phyloP scores from a whole-genome alignment of 2,888 invertebrate species.

The Dynastes maya region DNA sequence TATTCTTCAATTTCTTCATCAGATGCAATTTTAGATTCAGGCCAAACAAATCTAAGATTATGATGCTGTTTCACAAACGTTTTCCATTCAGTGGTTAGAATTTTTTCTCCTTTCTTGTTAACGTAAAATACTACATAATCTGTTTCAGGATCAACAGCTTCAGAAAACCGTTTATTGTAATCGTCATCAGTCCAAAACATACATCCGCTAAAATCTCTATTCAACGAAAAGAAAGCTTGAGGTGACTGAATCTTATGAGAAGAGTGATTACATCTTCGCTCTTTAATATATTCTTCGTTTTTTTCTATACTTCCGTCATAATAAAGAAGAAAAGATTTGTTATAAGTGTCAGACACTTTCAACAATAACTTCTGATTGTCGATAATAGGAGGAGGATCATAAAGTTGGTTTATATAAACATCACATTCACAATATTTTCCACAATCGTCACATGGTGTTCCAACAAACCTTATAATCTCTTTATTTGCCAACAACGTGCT shows the following conservation, averaged over 20 bases:
- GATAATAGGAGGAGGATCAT: slow-evolving; percentile 2
- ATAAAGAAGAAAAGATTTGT: slow-evolving; percentile 47
- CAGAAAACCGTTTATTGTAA: slow-evolving; percentile 43
- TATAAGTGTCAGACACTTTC: slow-evolving; percentile 46
- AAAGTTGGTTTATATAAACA: slow-evolving; percentile 45
- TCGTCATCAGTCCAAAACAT: slow-evolving; percentile 48
- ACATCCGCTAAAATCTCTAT: slow-evolving; percentile 43
- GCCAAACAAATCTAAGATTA: slow-evolving; percentile 42
- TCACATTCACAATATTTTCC: slow-evolving; percentile 42
- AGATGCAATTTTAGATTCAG: not conserved
- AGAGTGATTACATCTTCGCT: slow-evolving; percentile 29
- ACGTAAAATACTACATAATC: slow-evolving; percentile 45
- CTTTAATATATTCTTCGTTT: slow-evolving; percentile 37
- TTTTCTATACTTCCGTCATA: slow-evolving; percentile 48
- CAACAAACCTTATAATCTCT: slow-evolving; percentile 36
- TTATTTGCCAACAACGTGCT: slow-evolving; percentile 33
- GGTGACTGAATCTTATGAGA: slow-evolving; percentile 41
- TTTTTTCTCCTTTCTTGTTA: not conserved
- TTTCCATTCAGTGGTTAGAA: slow-evolving; percentile 45
- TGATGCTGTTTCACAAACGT: slow-evolving; percentile 29
- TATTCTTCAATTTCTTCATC: slow-evolving; percentile 27
- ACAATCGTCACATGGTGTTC: slow-evolving; percentile 39
- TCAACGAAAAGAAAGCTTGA: slow-evolving; percentile 43
- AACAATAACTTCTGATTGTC: slow-evolving; percentile 24
- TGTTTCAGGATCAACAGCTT: slow-evolving; percentile 28